Conservation (phyloP, 2,888 invertebrate genomes). For the Ormyrus thymus region DNA sequence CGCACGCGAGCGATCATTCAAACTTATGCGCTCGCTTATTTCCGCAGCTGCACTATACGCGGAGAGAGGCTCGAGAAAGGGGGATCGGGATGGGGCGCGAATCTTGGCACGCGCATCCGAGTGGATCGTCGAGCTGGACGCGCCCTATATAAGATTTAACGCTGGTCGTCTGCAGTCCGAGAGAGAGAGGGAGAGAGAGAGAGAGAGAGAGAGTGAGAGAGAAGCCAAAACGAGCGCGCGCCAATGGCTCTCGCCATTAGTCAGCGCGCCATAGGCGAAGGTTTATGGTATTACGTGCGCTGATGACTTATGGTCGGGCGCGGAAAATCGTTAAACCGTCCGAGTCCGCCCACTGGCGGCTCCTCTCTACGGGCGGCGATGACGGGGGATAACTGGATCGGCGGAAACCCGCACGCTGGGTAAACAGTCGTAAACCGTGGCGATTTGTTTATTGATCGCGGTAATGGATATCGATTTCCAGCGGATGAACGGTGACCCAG, state of each 20-base stretch:
- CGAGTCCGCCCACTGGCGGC: neutral
- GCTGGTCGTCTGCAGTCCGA: slow-evolving; percentile 37
- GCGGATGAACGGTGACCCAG: neutral
- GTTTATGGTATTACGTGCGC: slow-evolving; percentile 59
- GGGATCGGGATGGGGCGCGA: neutral
- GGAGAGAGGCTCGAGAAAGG: neutral
- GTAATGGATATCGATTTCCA: slow-evolving; percentile 60
- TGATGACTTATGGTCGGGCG: slow-evolving; percentile 62
- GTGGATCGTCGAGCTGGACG: neutral
- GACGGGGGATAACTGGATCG: neutral
- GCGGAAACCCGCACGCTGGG: slow-evolving; percentile 56
- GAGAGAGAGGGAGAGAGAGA: too few relatives aligned
- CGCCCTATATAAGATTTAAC: slow-evolving; percentile 61
- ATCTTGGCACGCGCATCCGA: too few relatives aligned
- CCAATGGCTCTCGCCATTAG: slow-evolving; percentile 60
- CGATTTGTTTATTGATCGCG: slow-evolving; percentile 57
- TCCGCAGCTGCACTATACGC: too few relatives aligned
- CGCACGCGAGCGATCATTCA: too few relatives aligned
- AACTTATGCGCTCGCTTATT: too few relatives aligned
- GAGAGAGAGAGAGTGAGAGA: too few relatives aligned
- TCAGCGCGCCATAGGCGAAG: slow-evolving; percentile 59
- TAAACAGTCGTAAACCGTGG: slow-evolving; percentile 62
- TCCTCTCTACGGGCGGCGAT: neutral
- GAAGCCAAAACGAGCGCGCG: slow-evolving; percentile 58
- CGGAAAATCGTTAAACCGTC: slow-evolving; percentile 62